A percentile compares a stretch with the other conserved stretches of the same genome.
These are phyloP conservation scores for Varecia variegata DNA, from an alignment of 2,797 vertebrate species.

Conservation along the genomic window DNA sequence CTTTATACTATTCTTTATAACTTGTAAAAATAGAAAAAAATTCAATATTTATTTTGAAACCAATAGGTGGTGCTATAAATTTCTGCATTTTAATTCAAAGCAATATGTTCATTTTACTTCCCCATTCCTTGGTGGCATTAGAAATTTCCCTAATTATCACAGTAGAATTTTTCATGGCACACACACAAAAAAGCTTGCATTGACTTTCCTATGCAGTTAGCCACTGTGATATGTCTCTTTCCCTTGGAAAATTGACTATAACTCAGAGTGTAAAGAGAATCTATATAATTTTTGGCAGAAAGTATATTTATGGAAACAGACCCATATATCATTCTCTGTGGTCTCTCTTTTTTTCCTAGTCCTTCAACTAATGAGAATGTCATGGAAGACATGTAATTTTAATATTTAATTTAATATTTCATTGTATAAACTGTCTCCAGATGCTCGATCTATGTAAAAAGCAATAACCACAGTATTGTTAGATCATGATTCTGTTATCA, in stretches of 20 bases:
- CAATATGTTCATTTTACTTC: constrained; percentile 43
- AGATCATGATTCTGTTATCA: neutral
- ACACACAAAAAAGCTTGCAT: neutral
- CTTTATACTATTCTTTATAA: constrained; percentile 33
- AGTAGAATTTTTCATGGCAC: constrained; percentile 21
- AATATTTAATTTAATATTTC: constrained; percentile 22
- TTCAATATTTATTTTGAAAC: constrained; percentile 69
- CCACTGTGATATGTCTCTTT: neutral
- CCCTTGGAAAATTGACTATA: constrained; percentile 10
- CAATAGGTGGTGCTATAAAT: constrained; percentile 81
- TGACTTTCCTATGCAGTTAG: constrained; percentile 25
- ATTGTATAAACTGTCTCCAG: neutral
- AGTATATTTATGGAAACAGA: constrained; percentile 28
- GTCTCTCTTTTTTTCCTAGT: neutral
- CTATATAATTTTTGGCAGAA: constrained; percentile 28
- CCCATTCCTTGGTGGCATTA: neutral
- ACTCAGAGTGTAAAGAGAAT: neutral
- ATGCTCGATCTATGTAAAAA: neutral
- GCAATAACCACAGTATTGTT: neutral
- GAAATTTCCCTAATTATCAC: constrained; percentile 57
- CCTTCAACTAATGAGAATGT: neutral
- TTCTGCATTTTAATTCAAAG: constrained; percentile 66
- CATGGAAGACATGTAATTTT: neutral
- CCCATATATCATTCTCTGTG: neutral
- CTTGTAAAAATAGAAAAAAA: constrained; percentile 14